These are phyloP conservation scores for Perccottus glenii DNA, from an alignment of 2,113 vertebrate genomes.

Conservation along the genomic window DNA sequence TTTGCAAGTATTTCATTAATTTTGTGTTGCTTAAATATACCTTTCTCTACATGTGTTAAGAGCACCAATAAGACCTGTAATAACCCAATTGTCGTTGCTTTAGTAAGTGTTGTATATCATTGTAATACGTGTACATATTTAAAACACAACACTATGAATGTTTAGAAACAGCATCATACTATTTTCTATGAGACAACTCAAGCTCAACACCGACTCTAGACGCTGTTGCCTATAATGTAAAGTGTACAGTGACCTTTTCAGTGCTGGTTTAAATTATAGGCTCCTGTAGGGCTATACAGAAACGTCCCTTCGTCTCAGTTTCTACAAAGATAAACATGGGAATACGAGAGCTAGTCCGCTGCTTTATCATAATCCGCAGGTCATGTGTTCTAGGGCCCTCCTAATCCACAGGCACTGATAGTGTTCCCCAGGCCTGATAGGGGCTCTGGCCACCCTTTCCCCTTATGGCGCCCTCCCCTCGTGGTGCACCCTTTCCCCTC, in stretches of 20 bases:
- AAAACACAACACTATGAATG: no score
- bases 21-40: no score
- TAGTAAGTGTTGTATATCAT: no score
- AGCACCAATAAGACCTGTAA: no score
- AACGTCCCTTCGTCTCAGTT: not conserved
- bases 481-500: slow-evolving; percentile 44
- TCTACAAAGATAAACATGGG: not conserved
- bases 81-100: no score
- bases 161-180: no score
- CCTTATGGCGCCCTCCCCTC: slow-evolving; percentile 41
- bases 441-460: not conserved
- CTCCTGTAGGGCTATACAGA: not conserved
- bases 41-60: no score
- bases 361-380: not conserved
- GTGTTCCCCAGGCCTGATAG: not conserved
- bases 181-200: no score
- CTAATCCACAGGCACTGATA: not conserved
- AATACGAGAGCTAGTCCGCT: not conserved
- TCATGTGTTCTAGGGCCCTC: slow-evolving; percentile 1
- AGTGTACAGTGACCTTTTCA: not conserved
- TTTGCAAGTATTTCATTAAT: no score
- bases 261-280: not conserved
- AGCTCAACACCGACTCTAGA: no score
- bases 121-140: no score
- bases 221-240: no score